A percentile compares a stretch with the other conserved stretches of the same genome.
These are phyloP conservation scores for Cassiopea andromeda DNA, from an alignment of 30 jellyfish, hydroid and myxozoan species.

Conservation along the genomic window DNA sequence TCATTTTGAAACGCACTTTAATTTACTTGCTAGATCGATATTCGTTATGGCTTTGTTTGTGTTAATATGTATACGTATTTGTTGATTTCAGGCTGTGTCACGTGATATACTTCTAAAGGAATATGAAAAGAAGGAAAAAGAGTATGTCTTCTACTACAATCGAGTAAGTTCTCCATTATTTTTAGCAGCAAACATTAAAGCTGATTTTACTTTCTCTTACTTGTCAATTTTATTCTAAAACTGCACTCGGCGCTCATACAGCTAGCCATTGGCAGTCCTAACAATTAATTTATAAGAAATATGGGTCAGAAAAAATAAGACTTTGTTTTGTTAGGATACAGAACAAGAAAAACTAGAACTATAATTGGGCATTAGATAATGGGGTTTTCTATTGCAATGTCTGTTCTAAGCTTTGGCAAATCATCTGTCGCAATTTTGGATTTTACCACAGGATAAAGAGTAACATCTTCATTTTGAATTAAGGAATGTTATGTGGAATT, in stretches of 20 bases:
- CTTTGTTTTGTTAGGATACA: too few species aligned
- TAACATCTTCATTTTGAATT: not conserved
- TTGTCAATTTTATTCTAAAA: not conserved
- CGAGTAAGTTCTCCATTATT: slow-evolving; percentile 25
- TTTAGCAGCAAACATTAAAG: not conserved
- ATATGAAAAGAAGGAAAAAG: slow-evolving; percentile 65
- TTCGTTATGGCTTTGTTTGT: not conserved
- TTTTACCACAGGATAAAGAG: not conserved
- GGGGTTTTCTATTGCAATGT: too few species aligned
- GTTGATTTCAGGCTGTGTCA: slow-evolving; percentile 36
- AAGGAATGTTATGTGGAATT: not conserved
- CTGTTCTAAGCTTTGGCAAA: too few species aligned
- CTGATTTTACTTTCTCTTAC: not conserved
- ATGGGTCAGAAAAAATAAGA: too few species aligned
- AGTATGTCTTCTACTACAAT: slow-evolving; percentile 60
- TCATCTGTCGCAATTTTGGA: too few species aligned
- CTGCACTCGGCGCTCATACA: not conserved
- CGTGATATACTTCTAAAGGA: slow-evolving; percentile 57
- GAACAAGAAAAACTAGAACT: too few species aligned
- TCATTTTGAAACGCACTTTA: too few species aligned
- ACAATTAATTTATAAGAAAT: too few species aligned
- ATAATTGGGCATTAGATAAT: too few species aligned
- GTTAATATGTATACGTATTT: not conserved
- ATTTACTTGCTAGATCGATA: not conserved
- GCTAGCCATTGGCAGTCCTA: too few species aligned